Percentiles rank a stretch among this genome's conserved stretches.
These are phyloP conservation scores for Sinocyclocheilus anshuiensis DNA, from an alignment of 2,113 vertebrate species.

Conservation along the genomic window DNA sequence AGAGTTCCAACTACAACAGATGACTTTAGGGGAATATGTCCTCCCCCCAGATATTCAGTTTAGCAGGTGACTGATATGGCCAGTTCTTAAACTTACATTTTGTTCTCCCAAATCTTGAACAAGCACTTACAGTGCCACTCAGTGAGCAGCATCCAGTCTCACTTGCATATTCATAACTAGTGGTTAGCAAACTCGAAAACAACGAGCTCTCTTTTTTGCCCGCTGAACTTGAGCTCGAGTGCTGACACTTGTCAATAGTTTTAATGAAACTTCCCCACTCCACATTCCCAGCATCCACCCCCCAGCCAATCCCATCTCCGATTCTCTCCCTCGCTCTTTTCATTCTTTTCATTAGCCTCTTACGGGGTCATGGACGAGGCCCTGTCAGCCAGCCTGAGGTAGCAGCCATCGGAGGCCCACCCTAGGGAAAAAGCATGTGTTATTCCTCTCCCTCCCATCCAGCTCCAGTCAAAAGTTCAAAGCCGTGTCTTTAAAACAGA, in stretches of 20 bases:
- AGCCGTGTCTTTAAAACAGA: conserved; percentile 54
- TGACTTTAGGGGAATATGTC: not conserved
- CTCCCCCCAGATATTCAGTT: not conserved
- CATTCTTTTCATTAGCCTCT: conserved; percentile 75
- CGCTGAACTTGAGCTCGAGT: conserved; percentile 73
- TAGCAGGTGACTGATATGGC: not conserved
- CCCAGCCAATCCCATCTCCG: conserved; percentile 64
- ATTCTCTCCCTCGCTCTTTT: conserved; percentile 71
- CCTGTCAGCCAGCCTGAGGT: conserved; percentile 54
- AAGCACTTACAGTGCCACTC: not conserved
- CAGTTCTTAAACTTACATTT: not conserved
- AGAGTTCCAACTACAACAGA: not conserved
- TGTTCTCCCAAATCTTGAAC: not conserved
- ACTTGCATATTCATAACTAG: not conserved
- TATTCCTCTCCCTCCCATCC: conserved; percentile 48
- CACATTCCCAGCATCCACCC: conserved; percentile 66
- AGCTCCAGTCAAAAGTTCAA: conserved; percentile 60
- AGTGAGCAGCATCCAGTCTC: not conserved
- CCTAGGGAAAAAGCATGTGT: conserved; percentile 58
- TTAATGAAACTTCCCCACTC: conserved; percentile 73
- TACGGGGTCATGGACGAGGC: conserved; percentile 70
- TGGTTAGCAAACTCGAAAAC: conserved; percentile 2
- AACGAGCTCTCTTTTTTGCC: conserved; percentile 1
- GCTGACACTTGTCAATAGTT: conserved; percentile 74
- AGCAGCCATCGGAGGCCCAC: conserved; percentile 62